A percentile compares a stretch with the other conserved stretches of the same genome.
Conservation (phyloP, 2,888 invertebrate species). For the Nipponacmea schrenckii region DNA sequence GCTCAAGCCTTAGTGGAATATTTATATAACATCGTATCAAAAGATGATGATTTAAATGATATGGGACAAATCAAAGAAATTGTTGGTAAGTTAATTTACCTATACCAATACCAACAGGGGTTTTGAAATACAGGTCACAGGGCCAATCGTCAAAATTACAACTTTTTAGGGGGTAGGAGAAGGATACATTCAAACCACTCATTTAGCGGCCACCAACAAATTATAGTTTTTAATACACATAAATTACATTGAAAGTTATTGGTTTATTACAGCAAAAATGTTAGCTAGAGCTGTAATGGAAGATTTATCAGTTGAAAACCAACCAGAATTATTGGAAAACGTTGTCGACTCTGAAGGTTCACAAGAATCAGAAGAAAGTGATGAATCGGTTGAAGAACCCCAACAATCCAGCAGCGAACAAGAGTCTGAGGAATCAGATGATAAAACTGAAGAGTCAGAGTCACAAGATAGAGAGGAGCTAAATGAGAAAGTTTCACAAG, state of each 20-base stretch:
- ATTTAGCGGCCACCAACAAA: too few species aligned
- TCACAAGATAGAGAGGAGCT: slow-evolving; percentile 1
- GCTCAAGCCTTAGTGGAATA: slow-evolving; percentile 31
- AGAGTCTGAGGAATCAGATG: slow-evolving; percentile 2
- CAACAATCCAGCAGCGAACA: slow-evolving; percentile 1
- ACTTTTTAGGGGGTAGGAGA: too few species aligned
- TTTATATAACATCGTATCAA: slow-evolving; percentile 31
- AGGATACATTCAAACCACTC: too few species aligned
- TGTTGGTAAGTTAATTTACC: slow-evolving; percentile 21
- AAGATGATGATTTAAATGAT: slow-evolving; percentile 33
- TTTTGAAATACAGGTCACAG: neutral
- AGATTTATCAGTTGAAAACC: slow-evolving; percentile 1
- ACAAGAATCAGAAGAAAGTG: neutral
- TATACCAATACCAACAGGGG: neutral
- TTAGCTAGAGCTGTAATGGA: slow-evolving; percentile 25
- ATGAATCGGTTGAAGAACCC: neutral
- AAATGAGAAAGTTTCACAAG: neutral
- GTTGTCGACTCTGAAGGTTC: neutral
- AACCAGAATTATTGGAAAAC: neutral
- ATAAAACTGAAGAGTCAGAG: slow-evolving; percentile 3
- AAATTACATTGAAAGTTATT: neutral
- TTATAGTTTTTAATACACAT: too few species aligned
- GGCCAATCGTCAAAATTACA: neutral
- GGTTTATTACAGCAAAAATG: slow-evolving; percentile 22
- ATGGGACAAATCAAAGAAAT: slow-evolving; percentile 34